These are phyloP conservation scores for Saguinus imperator DNA, from an alignment of 2,113 vertebrate species.

Conservation along the genomic window DNA sequence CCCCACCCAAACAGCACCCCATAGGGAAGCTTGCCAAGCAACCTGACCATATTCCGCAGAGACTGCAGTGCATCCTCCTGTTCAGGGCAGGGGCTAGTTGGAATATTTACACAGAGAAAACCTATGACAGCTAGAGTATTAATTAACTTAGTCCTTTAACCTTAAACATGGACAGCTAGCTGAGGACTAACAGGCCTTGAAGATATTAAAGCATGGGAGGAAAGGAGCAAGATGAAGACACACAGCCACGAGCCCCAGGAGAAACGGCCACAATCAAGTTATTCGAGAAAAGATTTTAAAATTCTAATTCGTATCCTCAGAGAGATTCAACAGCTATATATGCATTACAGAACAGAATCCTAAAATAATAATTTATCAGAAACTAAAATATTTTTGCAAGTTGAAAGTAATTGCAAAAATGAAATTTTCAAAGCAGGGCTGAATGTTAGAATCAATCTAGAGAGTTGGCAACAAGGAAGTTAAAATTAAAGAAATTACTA, in stretches of 20 bases:
- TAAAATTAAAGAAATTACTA: not conserved
- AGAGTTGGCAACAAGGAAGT: not conserved
- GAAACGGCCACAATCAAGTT: not conserved
- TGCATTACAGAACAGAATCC: not conserved
- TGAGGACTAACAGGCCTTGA: not conserved
- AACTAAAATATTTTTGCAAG: not conserved
- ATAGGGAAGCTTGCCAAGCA: not conserved
- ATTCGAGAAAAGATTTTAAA: not conserved
- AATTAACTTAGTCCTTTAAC: not conserved
- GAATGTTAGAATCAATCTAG: not conserved
- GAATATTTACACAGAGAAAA: not conserved
- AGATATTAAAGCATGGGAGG: not conserved
- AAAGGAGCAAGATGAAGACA: not conserved
- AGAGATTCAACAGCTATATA: constrained; percentile 1
- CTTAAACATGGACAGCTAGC: not conserved
- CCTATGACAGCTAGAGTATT: not conserved
- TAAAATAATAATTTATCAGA: not conserved
- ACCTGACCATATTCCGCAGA: not conserved
- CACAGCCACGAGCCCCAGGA: not conserved
- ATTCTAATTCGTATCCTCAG: not conserved
- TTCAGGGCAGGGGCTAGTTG: not conserved
- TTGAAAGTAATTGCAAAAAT: constrained; percentile 17
- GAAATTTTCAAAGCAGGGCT: not conserved
- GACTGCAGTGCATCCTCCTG: not conserved
- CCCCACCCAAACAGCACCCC: not conserved